Conservation (phyloP, 2,888 invertebrate species). For the Podabrus alpinus region DNA sequence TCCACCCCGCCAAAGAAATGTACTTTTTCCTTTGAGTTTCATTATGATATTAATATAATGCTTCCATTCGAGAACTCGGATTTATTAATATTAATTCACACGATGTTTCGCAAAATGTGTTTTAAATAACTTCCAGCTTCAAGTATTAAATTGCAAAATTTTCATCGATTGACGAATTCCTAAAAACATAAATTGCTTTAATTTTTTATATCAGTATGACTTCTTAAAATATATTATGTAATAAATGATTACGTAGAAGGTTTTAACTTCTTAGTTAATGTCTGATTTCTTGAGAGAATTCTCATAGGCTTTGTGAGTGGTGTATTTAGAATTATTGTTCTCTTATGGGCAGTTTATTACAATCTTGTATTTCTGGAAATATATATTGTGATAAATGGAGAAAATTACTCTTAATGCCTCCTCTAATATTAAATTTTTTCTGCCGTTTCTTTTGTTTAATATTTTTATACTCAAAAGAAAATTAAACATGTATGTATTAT, state of each 20-base stretch:
- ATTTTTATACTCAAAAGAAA: not conserved
- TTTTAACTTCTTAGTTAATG: not conserved
- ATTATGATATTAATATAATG: too few relatives aligned
- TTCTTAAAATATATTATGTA: not conserved
- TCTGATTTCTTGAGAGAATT: conserved; percentile 3
- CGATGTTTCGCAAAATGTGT: too few relatives aligned
- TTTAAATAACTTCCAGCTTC: too few relatives aligned
- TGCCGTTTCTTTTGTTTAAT: not conserved
- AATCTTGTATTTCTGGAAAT: conserved; percentile 15
- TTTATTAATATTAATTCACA: too few relatives aligned
- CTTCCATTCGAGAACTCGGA: too few relatives aligned
- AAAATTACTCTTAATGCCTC: not conserved
- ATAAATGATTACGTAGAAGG: not conserved
- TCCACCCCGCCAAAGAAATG: not conserved
- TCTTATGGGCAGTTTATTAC: conserved; percentile 28
- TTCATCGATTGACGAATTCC: too few relatives aligned
- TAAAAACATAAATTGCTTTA: not conserved
- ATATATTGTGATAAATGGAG: conserved; percentile 16
- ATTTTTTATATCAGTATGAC: not conserved
- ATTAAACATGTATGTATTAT: not conserved
- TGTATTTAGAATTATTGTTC: conserved; percentile 23
- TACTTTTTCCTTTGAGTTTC: too few relatives aligned
- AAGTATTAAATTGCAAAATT: too few relatives aligned
- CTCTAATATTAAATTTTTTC: not conserved
- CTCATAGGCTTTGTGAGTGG: conserved; percentile 13